Conservation (phyloP, 2,797 vertebrate species). For the Poeciliopsis presidionis region DNA sequence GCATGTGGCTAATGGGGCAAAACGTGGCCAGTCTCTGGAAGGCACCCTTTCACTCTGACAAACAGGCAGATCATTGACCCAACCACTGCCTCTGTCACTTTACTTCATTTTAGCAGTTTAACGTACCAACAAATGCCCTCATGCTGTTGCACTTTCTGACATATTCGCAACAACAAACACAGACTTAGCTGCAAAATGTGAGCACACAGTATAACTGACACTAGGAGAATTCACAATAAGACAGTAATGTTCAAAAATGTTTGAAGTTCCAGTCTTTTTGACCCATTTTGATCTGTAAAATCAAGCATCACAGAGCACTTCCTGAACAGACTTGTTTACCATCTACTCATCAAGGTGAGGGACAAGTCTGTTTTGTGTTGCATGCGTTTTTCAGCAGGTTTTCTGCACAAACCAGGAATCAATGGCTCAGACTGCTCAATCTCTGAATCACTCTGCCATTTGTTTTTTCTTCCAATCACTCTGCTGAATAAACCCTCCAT, state of each 20-base stretch:
- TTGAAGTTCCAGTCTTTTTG: slow-evolving; percentile 31
- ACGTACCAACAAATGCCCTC: slow-evolving; percentile 39
- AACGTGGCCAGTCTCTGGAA: slow-evolving; percentile 37
- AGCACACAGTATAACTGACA: slow-evolving; percentile 32
- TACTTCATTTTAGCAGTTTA: slow-evolving; percentile 47
- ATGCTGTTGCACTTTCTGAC: slow-evolving; percentile 14
- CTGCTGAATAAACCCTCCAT: slow-evolving; percentile 41
- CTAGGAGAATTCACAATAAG: slow-evolving; percentile 24
- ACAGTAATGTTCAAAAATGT: slow-evolving; percentile 31
- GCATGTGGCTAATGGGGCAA: slow-evolving; percentile 67
- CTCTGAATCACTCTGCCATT: slow-evolving; percentile 54
- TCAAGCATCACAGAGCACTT: slow-evolving; percentile 30
- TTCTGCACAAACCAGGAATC: slow-evolving; percentile 58
- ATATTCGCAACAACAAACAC: slow-evolving; percentile 20
- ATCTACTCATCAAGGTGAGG: slow-evolving; percentile 53
- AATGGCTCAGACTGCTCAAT: slow-evolving; percentile 59
- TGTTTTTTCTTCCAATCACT: slow-evolving; percentile 53
- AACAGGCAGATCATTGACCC: slow-evolving; percentile 70
- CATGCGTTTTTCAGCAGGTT: slow-evolving; percentile 52
- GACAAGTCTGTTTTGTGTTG: slow-evolving; percentile 48
- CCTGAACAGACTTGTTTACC: slow-evolving; percentile 58
- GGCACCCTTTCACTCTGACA: slow-evolving; percentile 52
- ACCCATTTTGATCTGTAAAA: slow-evolving; percentile 47
- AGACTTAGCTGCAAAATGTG: slow-evolving; percentile 10
- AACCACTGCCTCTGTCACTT: slow-evolving; percentile 48